Evolutionary conservation across 1,140 invertebrate genomes (phyloP).

Genomic region (Bombus confusus): DNA sequence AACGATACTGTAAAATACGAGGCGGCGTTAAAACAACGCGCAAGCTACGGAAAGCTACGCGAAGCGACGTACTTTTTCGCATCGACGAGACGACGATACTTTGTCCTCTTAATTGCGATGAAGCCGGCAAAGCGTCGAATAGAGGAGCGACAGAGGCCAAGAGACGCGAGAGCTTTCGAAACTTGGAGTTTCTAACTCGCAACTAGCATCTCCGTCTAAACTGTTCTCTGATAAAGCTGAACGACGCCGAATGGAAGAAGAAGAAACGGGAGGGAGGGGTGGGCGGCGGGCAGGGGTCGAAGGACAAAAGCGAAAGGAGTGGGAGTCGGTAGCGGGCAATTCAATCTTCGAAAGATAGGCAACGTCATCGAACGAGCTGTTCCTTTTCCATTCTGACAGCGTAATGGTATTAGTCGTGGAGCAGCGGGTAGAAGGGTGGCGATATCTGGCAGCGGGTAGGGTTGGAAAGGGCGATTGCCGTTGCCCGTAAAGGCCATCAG

Average conservation of each 20-base stretch:
- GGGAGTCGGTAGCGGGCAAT: neutral
- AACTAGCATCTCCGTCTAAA: neutral
- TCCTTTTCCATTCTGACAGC: conserved; percentile 43
- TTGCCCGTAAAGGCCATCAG: conserved; percentile 60
- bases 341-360: conserved; percentile 43
- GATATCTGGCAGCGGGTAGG: conserved; percentile 21
- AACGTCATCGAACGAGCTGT: conserved; percentile 42
- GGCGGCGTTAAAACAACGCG: too few species aligned
- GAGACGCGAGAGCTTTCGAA: neutral
- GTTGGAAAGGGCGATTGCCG: conserved; percentile 32
- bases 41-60: neutral
- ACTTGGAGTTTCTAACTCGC: neutral
- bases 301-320: neutral
- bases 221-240: conserved; percentile 16
- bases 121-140: neutral
- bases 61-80: neutral
- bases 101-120: neutral
- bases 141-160: neutral
- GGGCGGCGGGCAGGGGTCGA: neutral
- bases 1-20: neutral
- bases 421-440: neutral
- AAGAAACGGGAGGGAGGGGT: neutral
- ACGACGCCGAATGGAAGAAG: neutral
- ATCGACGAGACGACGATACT: neutral
- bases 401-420: conserved; percentile 46